Base-by-base conservation (phyloP, 2,113 vertebrate species). In the Gasterosteus nipponicus region DNA sequence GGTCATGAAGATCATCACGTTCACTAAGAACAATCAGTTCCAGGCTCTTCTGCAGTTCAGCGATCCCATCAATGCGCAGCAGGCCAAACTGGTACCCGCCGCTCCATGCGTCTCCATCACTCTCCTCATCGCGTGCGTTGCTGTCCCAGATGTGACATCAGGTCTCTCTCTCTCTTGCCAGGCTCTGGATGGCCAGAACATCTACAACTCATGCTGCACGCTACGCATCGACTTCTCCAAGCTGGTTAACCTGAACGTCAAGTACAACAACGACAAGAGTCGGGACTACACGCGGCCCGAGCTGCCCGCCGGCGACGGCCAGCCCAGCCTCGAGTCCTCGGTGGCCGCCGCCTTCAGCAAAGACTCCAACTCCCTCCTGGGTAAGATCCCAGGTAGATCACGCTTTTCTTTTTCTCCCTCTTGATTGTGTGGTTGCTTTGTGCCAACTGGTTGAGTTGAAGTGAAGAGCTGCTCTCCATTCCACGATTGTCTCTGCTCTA, bases 11-110 rank as follows among this genome's bases (percentile, higher is more conserved):
- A 98, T 99, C 92, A 99, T 99, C 92, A 99, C 97, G 44, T 99
- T 99, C 91, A 99, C 97, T 83, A 99, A 99, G 95, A 99, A 99
- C 92, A 99, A 99, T 92, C 98, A 99, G 91, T 99, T 99, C 91
- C 98, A 99, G 94, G 97, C 98, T 73, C 95, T 99, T 67, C 95
- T 99, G 59, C 97, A 99, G 82, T 98, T 96, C 90, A 97, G 96
- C 1, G 98, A 99, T 83, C 96, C 97, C 19, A 90, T 96, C 60
- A 97, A 96, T 0, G 97, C 98, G 10, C 97, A 98, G 75, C 98
- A 99, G 92, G 97, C 98, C 81, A 99, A 99, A 91, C 93, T 97
- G 92, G 97, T 99, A 91, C 26, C 2, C n/a, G 8, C 18, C 6
- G 5, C 51, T 18, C 31, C 11, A 3, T 35, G 16, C 14, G 18